Evolutionary conservation across 64 coral and sea anemone species (phyloP).

Genomic region (Montipora foliosa): DNA sequence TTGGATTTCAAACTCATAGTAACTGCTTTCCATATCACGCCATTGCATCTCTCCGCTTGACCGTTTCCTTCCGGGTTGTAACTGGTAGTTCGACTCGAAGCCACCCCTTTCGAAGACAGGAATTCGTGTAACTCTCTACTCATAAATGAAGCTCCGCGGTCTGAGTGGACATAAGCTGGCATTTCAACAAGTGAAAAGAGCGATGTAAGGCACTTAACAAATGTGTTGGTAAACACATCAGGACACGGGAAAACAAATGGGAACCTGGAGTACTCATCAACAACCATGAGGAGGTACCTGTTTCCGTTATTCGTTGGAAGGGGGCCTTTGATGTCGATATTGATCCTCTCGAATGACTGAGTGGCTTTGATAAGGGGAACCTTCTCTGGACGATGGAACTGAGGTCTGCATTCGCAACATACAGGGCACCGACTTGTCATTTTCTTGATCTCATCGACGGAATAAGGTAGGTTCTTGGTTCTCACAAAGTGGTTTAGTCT

Average conservation of each 20-base stretch:
- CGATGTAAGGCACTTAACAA: slow-evolving; percentile 65
- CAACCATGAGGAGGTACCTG: slow-evolving; percentile 64
- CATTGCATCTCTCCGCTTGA: slow-evolving; percentile 66
- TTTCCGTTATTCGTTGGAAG: slow-evolving; percentile 54
- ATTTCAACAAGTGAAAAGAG: slow-evolving; percentile 73
- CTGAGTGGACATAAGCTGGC: slow-evolving; percentile 77
- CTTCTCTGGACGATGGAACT: slow-evolving; percentile 64
- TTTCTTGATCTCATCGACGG: slow-evolving; percentile 52
- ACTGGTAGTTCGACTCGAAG: slow-evolving; percentile 52
- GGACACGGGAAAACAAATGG: slow-evolving; percentile 63
- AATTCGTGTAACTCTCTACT: slow-evolving; percentile 51
- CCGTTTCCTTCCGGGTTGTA: slow-evolving; percentile 76
- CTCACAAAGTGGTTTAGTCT: too few relatives aligned
- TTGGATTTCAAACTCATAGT: slow-evolving; percentile 53
- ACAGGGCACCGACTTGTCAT: slow-evolving; percentile 58
- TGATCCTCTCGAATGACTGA: slow-evolving; percentile 78
- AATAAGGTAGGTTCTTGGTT: slow-evolving; percentile 57
- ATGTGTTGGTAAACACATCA: slow-evolving; percentile 56
- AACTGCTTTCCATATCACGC: slow-evolving; percentile 69
- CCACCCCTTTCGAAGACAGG: slow-evolving; percentile 53
- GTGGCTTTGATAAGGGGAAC: slow-evolving; percentile 73
- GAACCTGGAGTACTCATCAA: slow-evolving; percentile 73
- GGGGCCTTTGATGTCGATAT: slow-evolving; percentile 75
- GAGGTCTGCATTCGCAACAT: slow-evolving; percentile 67
- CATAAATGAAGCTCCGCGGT: slow-evolving; percentile 57